Conservation (phyloP, 2,888 invertebrate species). For the Sisyra nigra region DNA sequence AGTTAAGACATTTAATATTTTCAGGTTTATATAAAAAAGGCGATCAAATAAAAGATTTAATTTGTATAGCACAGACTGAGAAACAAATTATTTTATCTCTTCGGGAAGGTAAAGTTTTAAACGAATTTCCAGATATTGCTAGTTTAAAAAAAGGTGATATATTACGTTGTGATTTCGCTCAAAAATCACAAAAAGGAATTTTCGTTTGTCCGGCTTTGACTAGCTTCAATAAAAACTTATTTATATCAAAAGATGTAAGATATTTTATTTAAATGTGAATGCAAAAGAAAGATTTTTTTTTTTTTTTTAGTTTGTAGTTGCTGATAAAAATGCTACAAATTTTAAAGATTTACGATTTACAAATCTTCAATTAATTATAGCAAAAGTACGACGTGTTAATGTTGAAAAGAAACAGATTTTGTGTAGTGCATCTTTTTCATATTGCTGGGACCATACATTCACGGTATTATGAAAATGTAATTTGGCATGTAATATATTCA, state of each 20-base stretch:
- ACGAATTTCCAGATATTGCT: slow-evolving; percentile 14
- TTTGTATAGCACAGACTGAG: slow-evolving; percentile 18
- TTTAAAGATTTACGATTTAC: neutral
- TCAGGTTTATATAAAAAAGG: slow-evolving; percentile 18
- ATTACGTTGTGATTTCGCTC: slow-evolving; percentile 19
- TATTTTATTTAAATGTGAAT: neutral
- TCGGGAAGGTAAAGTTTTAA: slow-evolving; percentile 16
- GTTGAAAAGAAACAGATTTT: slow-evolving; percentile 9
- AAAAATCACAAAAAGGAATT: slow-evolving; percentile 16
- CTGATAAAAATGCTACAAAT: no score
- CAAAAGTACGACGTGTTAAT: slow-evolving; percentile 16
- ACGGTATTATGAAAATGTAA: no score
- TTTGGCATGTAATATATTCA: no score
- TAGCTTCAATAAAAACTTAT: slow-evolving; percentile 15
- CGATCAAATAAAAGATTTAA: slow-evolving; percentile 18
- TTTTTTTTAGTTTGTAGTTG: neutral
- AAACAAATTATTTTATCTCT: slow-evolving; percentile 15
- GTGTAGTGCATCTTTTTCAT: no score
- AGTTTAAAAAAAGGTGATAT: slow-evolving; percentile 16
- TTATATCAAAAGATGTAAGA: slow-evolving; percentile 17
- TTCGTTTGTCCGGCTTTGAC: slow-evolving; percentile 16
- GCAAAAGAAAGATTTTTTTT: no score
- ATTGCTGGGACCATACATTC: no score
- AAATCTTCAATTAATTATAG: slow-evolving; percentile 17
- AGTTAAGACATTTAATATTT: neutral